Evolutionary conservation across 37 sponge, comb jelly and placozoan species (phyloP).

Genomic region (Halichondria panicea): DNA sequence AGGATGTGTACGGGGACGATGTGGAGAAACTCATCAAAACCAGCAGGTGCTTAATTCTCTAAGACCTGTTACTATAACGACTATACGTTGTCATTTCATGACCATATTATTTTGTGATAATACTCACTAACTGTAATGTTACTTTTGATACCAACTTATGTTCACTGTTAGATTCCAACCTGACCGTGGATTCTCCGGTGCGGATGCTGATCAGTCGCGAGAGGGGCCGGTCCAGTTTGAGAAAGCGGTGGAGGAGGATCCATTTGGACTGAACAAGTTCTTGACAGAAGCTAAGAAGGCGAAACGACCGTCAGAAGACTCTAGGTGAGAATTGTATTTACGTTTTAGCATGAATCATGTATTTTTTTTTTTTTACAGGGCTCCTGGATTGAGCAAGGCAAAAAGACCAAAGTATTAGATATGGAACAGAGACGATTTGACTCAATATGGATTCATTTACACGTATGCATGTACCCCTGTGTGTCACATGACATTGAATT

Average conservation of each 20-base stretch:
- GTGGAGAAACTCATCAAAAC: conserved; percentile 92
- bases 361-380: not conserved
- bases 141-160: not conserved
- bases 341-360: not conserved
- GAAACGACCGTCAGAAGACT: conserved; percentile 71
- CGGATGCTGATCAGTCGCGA: conserved; percentile 57
- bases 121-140: no score
- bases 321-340: not conserved
- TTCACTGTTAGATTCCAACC: conserved; percentile 80
- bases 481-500: no score
- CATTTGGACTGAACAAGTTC: conserved; percentile 93
- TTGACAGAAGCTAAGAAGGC: conserved; percentile 92
- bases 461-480: no score
- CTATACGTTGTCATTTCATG: no score
- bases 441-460: no score
- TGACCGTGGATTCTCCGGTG: conserved; percentile 90
- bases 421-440: no score
- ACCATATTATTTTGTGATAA: no score
- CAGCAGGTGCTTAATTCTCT: conserved; percentile 51
- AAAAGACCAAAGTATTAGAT: not conserved
- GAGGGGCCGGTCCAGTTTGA: conserved; percentile 98
- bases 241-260: conserved; percentile 90
- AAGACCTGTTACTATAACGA: not conserved
- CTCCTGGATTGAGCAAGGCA: not conserved
- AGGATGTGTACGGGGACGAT: conserved; percentile 97